Evolutionary conservation across 2,888 invertebrate species (phyloP).

Genomic region (Sphaeridia pumilis): DNA sequence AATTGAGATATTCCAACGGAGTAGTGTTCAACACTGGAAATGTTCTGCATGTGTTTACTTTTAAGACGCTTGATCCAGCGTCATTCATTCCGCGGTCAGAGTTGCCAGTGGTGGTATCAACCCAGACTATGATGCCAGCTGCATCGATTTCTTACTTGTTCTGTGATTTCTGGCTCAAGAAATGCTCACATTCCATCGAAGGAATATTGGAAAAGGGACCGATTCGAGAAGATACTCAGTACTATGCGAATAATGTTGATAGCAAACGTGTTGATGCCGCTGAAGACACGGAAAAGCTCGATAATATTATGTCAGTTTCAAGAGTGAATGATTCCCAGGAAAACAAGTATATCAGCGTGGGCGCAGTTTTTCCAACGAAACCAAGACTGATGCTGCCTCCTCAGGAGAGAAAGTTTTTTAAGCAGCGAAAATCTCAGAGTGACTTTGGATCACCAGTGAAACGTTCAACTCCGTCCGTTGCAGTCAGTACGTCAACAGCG

Average conservation of each 20-base stretch:
- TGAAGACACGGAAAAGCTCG: no score
- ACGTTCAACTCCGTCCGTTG: not conserved
- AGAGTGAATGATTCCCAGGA: no score
- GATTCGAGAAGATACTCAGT: conserved; percentile 12
- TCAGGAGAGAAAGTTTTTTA: conserved; percentile 24
- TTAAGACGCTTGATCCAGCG: conserved; percentile 44
- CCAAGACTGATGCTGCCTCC: conserved; percentile 20
- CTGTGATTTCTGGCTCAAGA: conserved; percentile 30
- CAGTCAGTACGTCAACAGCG: conserved; percentile 4
- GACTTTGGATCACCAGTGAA: no score
- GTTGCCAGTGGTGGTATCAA: conserved; percentile 3
- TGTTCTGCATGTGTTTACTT: conserved; percentile 64
- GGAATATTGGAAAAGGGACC: conserved; percentile 10
- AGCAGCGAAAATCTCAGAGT: conserved; percentile 5
- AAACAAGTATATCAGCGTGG: no score
- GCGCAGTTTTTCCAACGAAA: no score
- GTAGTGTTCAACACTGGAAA: conserved; percentile 75
- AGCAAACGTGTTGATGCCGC: no score
- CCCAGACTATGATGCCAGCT: conserved; percentile 1
- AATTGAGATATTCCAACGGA: conserved; percentile 45
- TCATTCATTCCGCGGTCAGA: conserved; percentile 6
- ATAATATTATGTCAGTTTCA: no score
- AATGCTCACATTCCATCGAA: conserved; percentile 6
- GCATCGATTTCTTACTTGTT: conserved; percentile 19
- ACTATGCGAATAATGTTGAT: not conserved